A percentile compares a stretch with the other conserved stretches of the same genome.
phyloP scores from a whole-genome alignment of 2,888 invertebrate genomes.

The Dynastes maya region DNA sequence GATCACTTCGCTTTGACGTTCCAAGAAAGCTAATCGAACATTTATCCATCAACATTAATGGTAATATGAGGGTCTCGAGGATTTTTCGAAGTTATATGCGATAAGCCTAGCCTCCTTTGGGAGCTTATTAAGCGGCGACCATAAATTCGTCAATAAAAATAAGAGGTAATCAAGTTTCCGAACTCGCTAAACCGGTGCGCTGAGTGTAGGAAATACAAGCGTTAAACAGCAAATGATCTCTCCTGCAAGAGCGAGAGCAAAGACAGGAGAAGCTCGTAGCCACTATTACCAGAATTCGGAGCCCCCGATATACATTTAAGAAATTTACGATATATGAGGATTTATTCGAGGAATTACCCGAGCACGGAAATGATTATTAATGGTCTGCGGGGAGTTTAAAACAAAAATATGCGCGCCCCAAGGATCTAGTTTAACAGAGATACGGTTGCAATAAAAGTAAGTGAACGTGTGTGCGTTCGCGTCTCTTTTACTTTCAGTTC shows the following conservation, averaged over 20 bases:
- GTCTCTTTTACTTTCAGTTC: conserved; percentile 32
- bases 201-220: neutral
- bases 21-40: neutral
- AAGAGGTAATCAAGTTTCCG: conserved; percentile 58
- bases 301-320: conserved; percentile 57
- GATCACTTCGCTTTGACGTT: no score
- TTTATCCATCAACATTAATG: conserved; percentile 1
- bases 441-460: conserved; percentile 36
- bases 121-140: conserved; percentile 48
- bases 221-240: neutral
- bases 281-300: conserved; percentile 8
- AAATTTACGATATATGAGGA: conserved; percentile 60
- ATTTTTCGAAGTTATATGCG: neutral
- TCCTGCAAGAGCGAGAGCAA: neutral
- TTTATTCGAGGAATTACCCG: conserved; percentile 58
- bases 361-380: conserved; percentile 58
- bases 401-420: conserved; percentile 51
- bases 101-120: neutral
- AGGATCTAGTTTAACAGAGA: conserved; percentile 27
- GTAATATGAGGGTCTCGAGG: neutral
- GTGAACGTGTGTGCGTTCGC: conserved; percentile 4
- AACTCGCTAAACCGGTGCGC: conserved; percentile 31
- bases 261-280: neutral
- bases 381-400: conserved; percentile 54
- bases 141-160: conserved; percentile 58